Conservation (phyloP, 2,888 invertebrate species). For the Dasypolia templi region DNA sequence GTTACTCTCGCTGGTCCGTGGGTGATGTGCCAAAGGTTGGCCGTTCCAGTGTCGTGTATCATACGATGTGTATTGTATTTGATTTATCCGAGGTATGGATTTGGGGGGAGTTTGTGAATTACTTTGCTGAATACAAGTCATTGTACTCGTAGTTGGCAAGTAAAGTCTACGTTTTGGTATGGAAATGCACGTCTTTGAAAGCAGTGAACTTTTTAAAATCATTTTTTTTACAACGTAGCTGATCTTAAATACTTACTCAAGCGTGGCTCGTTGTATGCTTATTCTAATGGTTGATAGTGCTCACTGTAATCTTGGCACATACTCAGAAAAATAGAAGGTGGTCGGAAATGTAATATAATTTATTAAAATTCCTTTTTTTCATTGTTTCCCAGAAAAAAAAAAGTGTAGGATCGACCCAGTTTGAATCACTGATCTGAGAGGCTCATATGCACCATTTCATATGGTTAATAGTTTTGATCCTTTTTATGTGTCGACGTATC, state of each 20-base stretch:
- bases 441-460: background rate
- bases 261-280: background rate
- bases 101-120: slow-evolving; percentile 1
- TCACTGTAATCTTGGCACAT: too few species aligned
- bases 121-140: background rate
- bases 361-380: too few species aligned
- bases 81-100: slow-evolving; percentile 24
- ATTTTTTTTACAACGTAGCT: too few species aligned
- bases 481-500: too few species aligned
- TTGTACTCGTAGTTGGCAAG: background rate
- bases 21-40: slow-evolving; percentile 50
- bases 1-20: slow-evolving; percentile 36
- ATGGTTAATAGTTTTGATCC: background rate
- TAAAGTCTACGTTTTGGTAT: too few species aligned
- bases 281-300: too few species aligned
- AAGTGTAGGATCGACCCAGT: too few species aligned
- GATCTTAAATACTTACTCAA: background rate
- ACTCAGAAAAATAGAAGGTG: too few species aligned
- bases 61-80: slow-evolving; percentile 14
- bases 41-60: slow-evolving; percentile 30
- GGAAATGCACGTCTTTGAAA: too few species aligned
- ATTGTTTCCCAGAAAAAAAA: background rate
- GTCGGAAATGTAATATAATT: too few species aligned
- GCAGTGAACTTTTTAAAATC: too few species aligned
- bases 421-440: background rate